These are phyloP conservation scores for Manis javanica DNA, from an alignment of 2,797 vertebrate species.

Conservation along the genomic window DNA sequence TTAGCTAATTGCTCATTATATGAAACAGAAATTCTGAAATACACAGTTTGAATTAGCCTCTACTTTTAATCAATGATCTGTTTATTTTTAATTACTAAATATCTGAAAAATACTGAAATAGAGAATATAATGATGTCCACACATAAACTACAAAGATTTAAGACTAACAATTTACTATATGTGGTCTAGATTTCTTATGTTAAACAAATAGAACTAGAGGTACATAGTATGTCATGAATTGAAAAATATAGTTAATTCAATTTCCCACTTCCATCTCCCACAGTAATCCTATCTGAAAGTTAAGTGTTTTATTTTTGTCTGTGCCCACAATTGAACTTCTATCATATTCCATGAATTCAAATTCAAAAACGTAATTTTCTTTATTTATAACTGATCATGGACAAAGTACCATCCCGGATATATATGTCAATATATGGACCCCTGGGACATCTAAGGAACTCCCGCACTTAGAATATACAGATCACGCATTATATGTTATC, in stretches of 20 bases:
- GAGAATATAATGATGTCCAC: neutral
- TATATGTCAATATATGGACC: neutral
- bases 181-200: neutral
- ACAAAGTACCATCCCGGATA: neutral
- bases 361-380: neutral
- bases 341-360: neutral
- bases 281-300: neutral
- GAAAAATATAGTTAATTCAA: neutral
- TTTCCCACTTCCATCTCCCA: neutral
- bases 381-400: neutral
- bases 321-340: neutral
- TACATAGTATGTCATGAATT: neutral
- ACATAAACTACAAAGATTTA: neutral
- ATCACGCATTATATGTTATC: neutral
- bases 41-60: neutral
- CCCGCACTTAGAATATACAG: neutral
- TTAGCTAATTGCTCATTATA: neutral
- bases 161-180: neutral
- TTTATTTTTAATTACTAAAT: neutral
- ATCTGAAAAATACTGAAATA: neutral
- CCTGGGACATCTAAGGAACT: neutral
- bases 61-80: neutral
- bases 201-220: neutral
- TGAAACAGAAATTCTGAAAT: neutral
- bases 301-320: neutral